phyloP scores from a whole-genome alignment of 2,888 invertebrate genomes.

The Zygogramma bicolorata region DNA sequence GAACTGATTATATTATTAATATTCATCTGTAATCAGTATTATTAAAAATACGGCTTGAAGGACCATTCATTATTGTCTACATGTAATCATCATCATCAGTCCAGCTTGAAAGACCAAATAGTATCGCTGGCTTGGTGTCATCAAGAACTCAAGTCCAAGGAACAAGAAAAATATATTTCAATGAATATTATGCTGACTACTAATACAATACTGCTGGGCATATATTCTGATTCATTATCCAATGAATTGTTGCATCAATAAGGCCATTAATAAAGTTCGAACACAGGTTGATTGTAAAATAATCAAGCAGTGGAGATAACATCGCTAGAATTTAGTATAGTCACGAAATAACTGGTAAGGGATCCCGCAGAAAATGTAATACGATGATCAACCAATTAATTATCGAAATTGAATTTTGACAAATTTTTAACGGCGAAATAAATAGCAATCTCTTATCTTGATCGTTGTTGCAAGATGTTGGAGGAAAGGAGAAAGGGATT shows the following conservation, averaged over 20 bases:
- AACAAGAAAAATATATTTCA: no score
- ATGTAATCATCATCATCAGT: no score
- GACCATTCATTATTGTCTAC: no score
- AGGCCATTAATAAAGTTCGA: not conserved
- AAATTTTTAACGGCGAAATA: slow-evolving; percentile 48
- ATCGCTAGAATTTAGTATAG: not conserved
- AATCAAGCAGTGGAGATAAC: not conserved
- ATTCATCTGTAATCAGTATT: no score
- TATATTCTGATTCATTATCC: not conserved
- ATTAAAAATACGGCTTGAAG: no score
- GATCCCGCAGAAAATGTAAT: not conserved
- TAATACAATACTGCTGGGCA: no score
- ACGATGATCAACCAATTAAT: slow-evolving; percentile 42
- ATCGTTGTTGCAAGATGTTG: slow-evolving; percentile 29
- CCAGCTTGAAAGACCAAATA: no score
- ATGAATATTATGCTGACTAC: no score
- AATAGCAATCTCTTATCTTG: slow-evolving; percentile 46
- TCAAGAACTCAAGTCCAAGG: no score
- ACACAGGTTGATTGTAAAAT: not conserved
- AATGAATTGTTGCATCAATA: not conserved
- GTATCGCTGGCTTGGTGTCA: no score
- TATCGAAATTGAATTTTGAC: slow-evolving; percentile 50
- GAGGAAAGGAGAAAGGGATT: not conserved
- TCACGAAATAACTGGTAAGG: not conserved
- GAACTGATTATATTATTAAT: no score